A percentile compares a stretch with the other conserved stretches of the same genome.
Evolutionary conservation across 2,797 vertebrate genomes (phyloP).

Genomic region (Hydrolagus colliei): DNA sequence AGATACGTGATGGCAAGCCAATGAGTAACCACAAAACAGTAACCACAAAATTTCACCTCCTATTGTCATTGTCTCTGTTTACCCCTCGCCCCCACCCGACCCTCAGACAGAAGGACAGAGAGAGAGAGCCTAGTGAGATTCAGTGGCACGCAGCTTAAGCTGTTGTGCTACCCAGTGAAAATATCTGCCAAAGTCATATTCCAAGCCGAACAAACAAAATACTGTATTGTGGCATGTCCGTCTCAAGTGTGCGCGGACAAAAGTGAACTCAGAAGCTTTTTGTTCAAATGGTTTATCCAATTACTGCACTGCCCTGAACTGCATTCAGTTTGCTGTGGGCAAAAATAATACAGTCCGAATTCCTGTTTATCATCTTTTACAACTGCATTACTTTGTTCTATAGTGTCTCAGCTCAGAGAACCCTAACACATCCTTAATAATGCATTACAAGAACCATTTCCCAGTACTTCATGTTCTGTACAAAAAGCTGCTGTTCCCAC

Average conservation of each 20-base stretch:
- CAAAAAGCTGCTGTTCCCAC: conserved; percentile 31
- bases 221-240: conserved; percentile 19
- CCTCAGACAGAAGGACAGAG: too few relatives aligned
- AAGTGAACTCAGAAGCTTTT: conserved; percentile 29
- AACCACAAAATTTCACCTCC: not conserved
- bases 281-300: conserved; percentile 26
- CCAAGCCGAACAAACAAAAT: conserved; percentile 21
- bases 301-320: conserved; percentile 27
- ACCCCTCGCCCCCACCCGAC: too few relatives aligned
- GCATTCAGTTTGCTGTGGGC: conserved; percentile 22
- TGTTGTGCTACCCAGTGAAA: not conserved
- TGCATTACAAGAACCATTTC: conserved; percentile 32
- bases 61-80: not conserved
- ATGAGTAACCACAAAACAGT: not conserved
- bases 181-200: conserved; percentile 13
- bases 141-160: not conserved
- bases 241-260: conserved; percentile 13
- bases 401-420: conserved; percentile 27
- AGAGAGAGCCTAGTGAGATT: not conserved
- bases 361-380: conserved; percentile 32
- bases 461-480: conserved; percentile 30
- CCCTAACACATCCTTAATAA: conserved; percentile 31
- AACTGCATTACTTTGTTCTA: conserved; percentile 28
- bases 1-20: not conserved
- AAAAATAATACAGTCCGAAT: conserved; percentile 29